A percentile compares a stretch with the other conserved stretches of the same genome.
Evolutionary conservation across 2,888 invertebrate species (phyloP).

Genomic region (Nasonia oneida): DNA sequence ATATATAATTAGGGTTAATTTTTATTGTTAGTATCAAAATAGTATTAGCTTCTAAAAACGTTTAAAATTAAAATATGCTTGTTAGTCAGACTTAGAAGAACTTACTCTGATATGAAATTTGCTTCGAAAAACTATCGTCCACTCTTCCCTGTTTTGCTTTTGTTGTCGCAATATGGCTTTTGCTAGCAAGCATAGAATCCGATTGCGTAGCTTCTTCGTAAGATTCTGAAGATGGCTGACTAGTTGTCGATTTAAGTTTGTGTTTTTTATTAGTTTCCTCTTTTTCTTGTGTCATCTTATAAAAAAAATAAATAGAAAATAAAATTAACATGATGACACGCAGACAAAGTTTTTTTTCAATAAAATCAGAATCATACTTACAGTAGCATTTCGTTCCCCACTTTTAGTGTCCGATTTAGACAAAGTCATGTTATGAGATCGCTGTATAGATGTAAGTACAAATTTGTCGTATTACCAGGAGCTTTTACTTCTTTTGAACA

Average conservation of each 20-base stretch:
- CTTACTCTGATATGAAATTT: slow-evolving; percentile 7
- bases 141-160: neutral
- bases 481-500: slow-evolving; percentile 2
- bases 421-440: slow-evolving; percentile 17
- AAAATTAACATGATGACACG: neutral
- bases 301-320: too few species aligned
- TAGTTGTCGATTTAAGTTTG: neutral
- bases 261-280: neutral
- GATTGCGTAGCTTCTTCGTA: neutral
- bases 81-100: neutral
- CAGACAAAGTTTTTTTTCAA: neutral
- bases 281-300: too few species aligned
- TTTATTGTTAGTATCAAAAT: neutral
- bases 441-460: slow-evolving; percentile 17
- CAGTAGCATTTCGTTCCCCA: too few species aligned
- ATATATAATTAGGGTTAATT: neutral
- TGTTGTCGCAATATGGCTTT: neutral
- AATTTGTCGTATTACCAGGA: slow-evolving; percentile 19
- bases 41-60: neutral
- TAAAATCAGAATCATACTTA: neutral
- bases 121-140: neutral
- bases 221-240: neutral
- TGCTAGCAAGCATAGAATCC: neutral
- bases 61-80: neutral
- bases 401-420: neutral